Base-by-base conservation (phyloP, 2,888 invertebrate species). In the Apeira syringaria region DNA sequence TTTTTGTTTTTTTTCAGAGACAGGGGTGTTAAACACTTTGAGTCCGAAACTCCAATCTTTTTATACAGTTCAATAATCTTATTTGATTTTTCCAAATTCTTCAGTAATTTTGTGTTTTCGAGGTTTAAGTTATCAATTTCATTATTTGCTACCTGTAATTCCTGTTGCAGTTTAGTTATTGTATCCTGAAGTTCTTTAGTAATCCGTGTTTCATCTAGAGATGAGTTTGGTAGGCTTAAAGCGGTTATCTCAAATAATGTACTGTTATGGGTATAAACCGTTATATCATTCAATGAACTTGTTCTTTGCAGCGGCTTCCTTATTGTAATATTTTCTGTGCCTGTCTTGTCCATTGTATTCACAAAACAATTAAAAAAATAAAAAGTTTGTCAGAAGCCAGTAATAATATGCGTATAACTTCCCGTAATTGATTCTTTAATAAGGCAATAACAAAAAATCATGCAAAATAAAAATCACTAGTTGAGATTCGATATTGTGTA, bases 41-140 rank as follows among this genome's bases (percentile, higher is more conserved):
- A 15, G 5, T 15, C 15, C 3, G 22, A 5, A 5, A 6, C 6
- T 5, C 11, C 34, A n/a, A 35, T 8, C 27, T 26, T 35, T 27
- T 35, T 35, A 11, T 34, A 34, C 5, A 26, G 5, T 3, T 34
- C 26, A 26, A 26, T 26, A 1, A 17, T 26, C 26, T 15, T 9
- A 9, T 34, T 13, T 6, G 33, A 24, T 3, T 25, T 25, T 10
- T 34, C 25, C 22, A 34, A 25, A 6, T 34, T 7, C 17, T 10
- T 34, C 7, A 6, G 5, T 17, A 34, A 17, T 25, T 5, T 26
- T 4, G 25, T 9, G 17, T 34, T 34, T 26, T 25, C 26, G 9
- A 34, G n/a, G 26, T 15, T 26, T 1, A 34, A 17, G 7, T 34
- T 34, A 1, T 34, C 25, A 6, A 34, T 26, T 17, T 34, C 26